phyloP scores from a whole-genome alignment of 2,113 vertebrate genomes.

The Cheilinus undulatus region DNA sequence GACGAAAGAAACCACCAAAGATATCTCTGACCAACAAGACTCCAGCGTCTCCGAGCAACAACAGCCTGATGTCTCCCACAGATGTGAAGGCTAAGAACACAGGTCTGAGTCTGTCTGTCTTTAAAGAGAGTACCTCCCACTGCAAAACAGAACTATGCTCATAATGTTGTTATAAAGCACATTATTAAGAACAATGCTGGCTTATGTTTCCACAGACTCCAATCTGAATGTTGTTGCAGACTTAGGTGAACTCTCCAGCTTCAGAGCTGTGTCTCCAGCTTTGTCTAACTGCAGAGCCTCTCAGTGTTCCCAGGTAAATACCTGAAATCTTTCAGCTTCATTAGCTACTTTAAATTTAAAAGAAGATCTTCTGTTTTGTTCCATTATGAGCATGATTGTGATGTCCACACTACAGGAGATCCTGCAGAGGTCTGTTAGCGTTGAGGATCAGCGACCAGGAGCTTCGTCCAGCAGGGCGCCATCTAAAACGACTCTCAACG shows the following conservation, averaged over 20 bases:
- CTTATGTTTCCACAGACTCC: constrained; percentile 74
- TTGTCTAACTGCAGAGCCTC: constrained; percentile 65
- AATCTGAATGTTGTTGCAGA: constrained; percentile 63
- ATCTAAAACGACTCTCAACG: constrained; percentile 87
- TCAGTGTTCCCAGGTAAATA: constrained; percentile 78
- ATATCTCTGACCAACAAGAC: constrained; percentile 49
- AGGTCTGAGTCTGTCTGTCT: constrained; percentile 26
- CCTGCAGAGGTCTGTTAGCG: constrained; percentile 69
- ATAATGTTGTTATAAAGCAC: not conserved
- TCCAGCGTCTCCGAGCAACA: constrained; percentile 52
- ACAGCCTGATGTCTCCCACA: constrained; percentile 24
- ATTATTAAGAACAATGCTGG: not conserved
- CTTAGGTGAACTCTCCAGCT: constrained; percentile 59
- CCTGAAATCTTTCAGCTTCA: not conserved
- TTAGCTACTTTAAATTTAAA: not conserved
- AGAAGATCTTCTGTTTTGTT: fast-evolving
- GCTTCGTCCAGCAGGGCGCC: constrained; percentile 72
- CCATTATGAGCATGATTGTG: fast-evolving
- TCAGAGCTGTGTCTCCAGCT: constrained; percentile 71
- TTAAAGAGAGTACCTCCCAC: not conserved
- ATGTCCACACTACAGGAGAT: constrained; percentile 71
- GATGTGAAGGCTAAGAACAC: constrained; percentile 85
- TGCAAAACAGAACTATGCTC: not conserved
- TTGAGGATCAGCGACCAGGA: constrained; percentile 75
- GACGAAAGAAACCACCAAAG: constrained; percentile 75